phyloP scores from a whole-genome alignment of 2,888 invertebrate genomes.

The Drosophila dives region DNA sequence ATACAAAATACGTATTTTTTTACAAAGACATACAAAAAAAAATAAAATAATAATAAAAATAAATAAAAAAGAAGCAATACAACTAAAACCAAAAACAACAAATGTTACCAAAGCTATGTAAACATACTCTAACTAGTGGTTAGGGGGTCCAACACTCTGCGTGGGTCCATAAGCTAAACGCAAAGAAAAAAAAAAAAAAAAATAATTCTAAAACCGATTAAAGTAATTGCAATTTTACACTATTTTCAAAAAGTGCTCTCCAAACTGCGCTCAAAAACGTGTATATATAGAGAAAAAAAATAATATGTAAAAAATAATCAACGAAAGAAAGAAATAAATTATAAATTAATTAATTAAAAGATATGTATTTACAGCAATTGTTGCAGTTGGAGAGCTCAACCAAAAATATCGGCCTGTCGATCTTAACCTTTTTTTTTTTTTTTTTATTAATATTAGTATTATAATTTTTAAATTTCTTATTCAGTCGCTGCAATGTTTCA shows the following conservation, averaged over 20 bases:
- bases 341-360: background rate
- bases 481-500: slow-evolving; percentile 18
- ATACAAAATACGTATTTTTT: slow-evolving; percentile 34
- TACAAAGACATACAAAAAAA: slow-evolving; percentile 37
- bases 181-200: background rate
- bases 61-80: no score
- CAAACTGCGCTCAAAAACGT: slow-evolving; percentile 23
- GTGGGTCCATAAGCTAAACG: slow-evolving; percentile 15
- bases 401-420: slow-evolving; percentile 38
- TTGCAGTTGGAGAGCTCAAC: slow-evolving; percentile 21
- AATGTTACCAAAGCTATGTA: slow-evolving; percentile 33
- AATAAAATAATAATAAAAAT: slow-evolving; percentile 15
- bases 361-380: slow-evolving; percentile 3
- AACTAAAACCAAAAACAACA: background rate
- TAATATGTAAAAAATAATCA: no score
- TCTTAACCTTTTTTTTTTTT: background rate
- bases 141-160: slow-evolving; percentile 34
- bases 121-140: slow-evolving; percentile 31
- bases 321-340: background rate
- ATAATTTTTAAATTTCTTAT: slow-evolving; percentile 7
- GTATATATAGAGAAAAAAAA: slow-evolving; percentile 38
- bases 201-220: background rate
- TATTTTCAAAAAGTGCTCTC: slow-evolving; percentile 3
- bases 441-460: slow-evolving; percentile 6
- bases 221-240: slow-evolving; percentile 9